Percentiles rank a stretch among this genome's conserved stretches.
Evolutionary conservation across 2,888 invertebrate genomes (phyloP).

Genomic region (Dermolepida albohirtum): DNA sequence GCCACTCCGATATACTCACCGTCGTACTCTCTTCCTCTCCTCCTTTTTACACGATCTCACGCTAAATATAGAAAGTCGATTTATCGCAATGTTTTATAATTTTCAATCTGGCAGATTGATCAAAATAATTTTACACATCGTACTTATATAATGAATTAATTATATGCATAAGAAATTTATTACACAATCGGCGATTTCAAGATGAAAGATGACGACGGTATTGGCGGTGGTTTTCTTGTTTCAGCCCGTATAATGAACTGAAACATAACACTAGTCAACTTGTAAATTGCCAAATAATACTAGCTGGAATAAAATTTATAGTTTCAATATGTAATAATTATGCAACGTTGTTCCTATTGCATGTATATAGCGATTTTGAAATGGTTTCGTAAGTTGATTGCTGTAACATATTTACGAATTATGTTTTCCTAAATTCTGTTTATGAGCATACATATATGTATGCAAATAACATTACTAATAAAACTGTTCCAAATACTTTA

Average conservation of each 20-base stretch:
- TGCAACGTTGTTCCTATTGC: constrained; percentile 31
- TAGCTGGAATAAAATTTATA: constrained; percentile 30
- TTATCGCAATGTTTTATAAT: constrained; percentile 18
- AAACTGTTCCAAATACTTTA: too few species aligned
- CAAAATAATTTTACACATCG: constrained; percentile 29
- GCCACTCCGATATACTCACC: too few species aligned
- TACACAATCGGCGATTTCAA: constrained; percentile 22
- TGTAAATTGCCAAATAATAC: constrained; percentile 32
- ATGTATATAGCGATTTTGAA: constrained; percentile 27
- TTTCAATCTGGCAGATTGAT: constrained; percentile 31
- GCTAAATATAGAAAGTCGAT: constrained; percentile 18
- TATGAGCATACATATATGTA: too few species aligned
- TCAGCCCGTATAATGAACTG: constrained; percentile 15
- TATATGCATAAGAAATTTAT: constrained; percentile 29
- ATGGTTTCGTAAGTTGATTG: constrained; percentile 16
- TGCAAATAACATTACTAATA: too few species aligned
- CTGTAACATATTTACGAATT: not conserved
- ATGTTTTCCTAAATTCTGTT: not conserved
- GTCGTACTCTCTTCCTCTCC: too few species aligned
- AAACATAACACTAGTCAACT: not conserved
- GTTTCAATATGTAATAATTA: constrained; percentile 26
- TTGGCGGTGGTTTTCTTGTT: constrained; percentile 28
- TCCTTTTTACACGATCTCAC: not conserved
- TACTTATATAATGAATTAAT: constrained; percentile 25
- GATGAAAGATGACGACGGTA: constrained; percentile 23